Evolutionary conservation across 2,113 vertebrate species (phyloP), one percentile per base, ranked within the genome.

Genomic region (Regulus satrapa): DNA sequence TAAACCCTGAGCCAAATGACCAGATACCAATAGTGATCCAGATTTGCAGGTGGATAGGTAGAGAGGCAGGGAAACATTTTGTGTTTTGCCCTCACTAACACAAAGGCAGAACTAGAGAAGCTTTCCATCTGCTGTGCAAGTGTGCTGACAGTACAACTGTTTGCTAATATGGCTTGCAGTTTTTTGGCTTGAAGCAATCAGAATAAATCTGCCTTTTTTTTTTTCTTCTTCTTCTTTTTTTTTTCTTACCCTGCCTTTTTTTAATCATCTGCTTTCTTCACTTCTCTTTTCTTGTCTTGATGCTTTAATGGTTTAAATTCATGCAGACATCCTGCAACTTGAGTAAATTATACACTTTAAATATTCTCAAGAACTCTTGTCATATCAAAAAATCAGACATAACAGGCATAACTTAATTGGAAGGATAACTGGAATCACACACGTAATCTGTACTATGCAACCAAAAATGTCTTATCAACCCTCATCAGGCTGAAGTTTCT

Each of bases 351-450:
- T 26, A 68, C 38, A 67, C 91, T 94, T 89, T 21, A 88, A 91
- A 82, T 92, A 88, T 64, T 92, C 85, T 85, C 69, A 74, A 71
- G 51, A 89, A 86, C 46, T 71, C 74, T 71, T 94, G 78, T 95
- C 56, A 14, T 92, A 90, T 77, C 62, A 96, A 94, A 82, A 95
- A 89, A 92, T 85, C 91, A 95, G 94, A 80, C n/a, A 81, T 94
- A 94, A 87, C 88, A 94, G 62, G 58, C 48, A 59, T 52, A 71
- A 74, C 71, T 88, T 89, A 89, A 55, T 92, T 93, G 71, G 62
- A 95, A 81, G 59, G 67, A 90, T 74, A 88, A 64, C 32, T 93
- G 38, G 66, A 63, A 89, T 58, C 85, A 58, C 75, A 94, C n/a
- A n/a, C n/a, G 46, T 83, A 79, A 91, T 81, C 69, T 75, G 51